Evolutionary conservation across 1,140 invertebrate species (phyloP).

Genomic region (Scaptomyza montana): DNA sequence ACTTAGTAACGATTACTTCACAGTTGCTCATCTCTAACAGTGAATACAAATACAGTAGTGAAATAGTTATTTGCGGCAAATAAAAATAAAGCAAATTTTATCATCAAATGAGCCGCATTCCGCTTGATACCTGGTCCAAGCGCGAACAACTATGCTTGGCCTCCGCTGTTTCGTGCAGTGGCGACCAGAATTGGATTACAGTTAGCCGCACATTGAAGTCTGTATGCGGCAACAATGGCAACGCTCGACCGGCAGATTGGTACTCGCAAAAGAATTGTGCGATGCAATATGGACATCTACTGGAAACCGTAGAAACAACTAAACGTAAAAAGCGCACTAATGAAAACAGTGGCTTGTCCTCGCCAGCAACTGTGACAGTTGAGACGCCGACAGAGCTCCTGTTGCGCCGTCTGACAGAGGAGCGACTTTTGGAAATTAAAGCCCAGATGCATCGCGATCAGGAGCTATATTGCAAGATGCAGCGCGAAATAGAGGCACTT

Average conservation of each 20-base stretch:
- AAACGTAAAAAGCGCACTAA: slow-evolving; percentile 91
- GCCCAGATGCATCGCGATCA: slow-evolving; percentile 88
- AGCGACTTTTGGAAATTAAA: slow-evolving; percentile 91
- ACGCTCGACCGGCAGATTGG: slow-evolving; percentile 89
- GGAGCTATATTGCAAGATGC: slow-evolving; percentile 89
- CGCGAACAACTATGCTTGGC: slow-evolving; percentile 93
- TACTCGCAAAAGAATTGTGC: slow-evolving; percentile 97
- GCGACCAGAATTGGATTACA: slow-evolving; percentile 97
- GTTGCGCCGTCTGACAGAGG: slow-evolving; percentile 90
- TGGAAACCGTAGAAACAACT: slow-evolving; percentile 93
- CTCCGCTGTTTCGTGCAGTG: slow-evolving; percentile 93
- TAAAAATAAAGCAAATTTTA: slow-evolving; percentile 13
- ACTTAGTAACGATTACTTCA: neutral
- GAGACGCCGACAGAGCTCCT: slow-evolving; percentile 91
- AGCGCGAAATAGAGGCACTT: slow-evolving; percentile 85
- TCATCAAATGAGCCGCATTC: slow-evolving; percentile 87
- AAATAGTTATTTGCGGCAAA: slow-evolving; percentile 10
- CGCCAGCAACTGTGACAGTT: slow-evolving; percentile 64
- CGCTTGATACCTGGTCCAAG: slow-evolving; percentile 92
- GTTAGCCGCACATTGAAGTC: slow-evolving; percentile 91
- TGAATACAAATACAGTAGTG: neutral
- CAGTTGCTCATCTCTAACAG: slow-evolving; percentile 13
- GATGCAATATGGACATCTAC: slow-evolving; percentile 92
- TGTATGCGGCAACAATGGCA: slow-evolving; percentile 89
- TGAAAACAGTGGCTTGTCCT: slow-evolving; percentile 84